These are phyloP conservation scores for Sebastes oblongus DNA, from an alignment of 2,797 vertebrate species.

Conservation along the genomic window DNA sequence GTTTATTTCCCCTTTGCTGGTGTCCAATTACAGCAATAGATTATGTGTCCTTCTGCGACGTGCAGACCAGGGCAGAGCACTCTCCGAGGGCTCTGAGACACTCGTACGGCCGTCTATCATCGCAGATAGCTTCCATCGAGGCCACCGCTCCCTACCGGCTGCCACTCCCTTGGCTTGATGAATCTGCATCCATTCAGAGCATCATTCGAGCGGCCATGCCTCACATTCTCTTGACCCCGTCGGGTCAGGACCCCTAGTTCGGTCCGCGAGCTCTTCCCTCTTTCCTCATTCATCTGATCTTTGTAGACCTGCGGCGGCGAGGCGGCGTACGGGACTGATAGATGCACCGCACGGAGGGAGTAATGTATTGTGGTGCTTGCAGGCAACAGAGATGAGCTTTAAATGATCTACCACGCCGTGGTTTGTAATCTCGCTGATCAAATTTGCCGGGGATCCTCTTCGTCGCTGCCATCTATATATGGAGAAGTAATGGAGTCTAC, in stretches of 20 bases:
- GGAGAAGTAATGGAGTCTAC: slow-evolving; percentile 74
- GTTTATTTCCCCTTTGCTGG: slow-evolving; percentile 46
- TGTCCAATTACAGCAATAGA: slow-evolving; percentile 57
- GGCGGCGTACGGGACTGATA: slow-evolving; percentile 56
- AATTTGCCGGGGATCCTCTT: slow-evolving; percentile 72
- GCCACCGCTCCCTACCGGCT: slow-evolving; percentile 33
- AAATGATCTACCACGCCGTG: slow-evolving; percentile 76
- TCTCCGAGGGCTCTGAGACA: slow-evolving; percentile 33
- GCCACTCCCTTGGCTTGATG: slow-evolving; percentile 54
- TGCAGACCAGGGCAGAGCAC: slow-evolving; percentile 18
- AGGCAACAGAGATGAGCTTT: slow-evolving; percentile 76
- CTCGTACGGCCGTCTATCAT: slow-evolving; percentile 61
- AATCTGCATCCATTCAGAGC: slow-evolving; percentile 59
- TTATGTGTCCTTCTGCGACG: slow-evolving; percentile 51
- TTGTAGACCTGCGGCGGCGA: slow-evolving; percentile 45
- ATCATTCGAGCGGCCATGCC: slow-evolving; percentile 42
- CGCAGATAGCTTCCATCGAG: slow-evolving; percentile 54
- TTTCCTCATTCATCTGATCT: slow-evolving; percentile 60
- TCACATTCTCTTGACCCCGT: slow-evolving; percentile 60
- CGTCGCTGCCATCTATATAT: slow-evolving; percentile 60
- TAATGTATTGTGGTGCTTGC: slow-evolving; percentile 70
- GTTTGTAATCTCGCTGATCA: slow-evolving; percentile 80
- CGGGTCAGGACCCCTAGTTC: slow-evolving; percentile 43
- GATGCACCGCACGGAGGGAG: slow-evolving; percentile 52
- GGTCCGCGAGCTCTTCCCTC: slow-evolving; percentile 14